Evolutionary conservation across 2,888 invertebrate species (phyloP).

Genomic region (Lithosia quadra): DNA sequence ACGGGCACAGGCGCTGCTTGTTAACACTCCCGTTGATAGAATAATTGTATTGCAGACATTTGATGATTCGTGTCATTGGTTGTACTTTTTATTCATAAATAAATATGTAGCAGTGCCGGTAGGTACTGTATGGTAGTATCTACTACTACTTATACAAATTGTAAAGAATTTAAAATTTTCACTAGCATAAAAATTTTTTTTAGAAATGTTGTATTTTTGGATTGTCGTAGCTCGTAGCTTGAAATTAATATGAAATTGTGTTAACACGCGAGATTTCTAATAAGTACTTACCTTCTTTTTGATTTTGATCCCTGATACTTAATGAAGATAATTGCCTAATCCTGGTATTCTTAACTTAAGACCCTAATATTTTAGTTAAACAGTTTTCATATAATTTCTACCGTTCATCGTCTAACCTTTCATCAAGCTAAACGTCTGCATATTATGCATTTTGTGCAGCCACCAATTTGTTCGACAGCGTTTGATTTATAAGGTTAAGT

Average conservation of each 20-base stretch:
- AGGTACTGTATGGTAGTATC: neutral
- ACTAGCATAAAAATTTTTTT: too few relatives aligned
- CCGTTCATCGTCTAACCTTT: conserved; percentile 69
- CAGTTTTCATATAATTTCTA: conserved; percentile 79
- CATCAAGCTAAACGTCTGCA: conserved; percentile 82
- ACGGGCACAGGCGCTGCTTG: conserved; percentile 81
- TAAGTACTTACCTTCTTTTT: too few relatives aligned
- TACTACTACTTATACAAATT: too few relatives aligned
- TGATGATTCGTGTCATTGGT: conserved; percentile 69
- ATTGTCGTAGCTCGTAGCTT: neutral
- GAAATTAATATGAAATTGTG: neutral
- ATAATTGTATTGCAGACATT: conserved; percentile 75
- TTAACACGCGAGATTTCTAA: neutral
- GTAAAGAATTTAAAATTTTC: neutral
- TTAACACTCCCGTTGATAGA: conserved; percentile 80
- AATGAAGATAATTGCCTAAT: conserved; percentile 29
- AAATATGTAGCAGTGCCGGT: conserved; percentile 40
- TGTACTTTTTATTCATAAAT: conserved; percentile 61
- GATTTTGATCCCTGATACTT: neutral
- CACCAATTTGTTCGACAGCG: conserved; percentile 74
- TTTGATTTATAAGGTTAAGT: conserved; percentile 77
- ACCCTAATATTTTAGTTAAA: conserved; percentile 76
- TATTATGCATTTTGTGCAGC: conserved; percentile 80
- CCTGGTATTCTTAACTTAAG: conserved; percentile 53
- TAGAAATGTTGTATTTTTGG: too few relatives aligned